Percentiles rank a stretch among this genome's conserved stretches.
Evolutionary conservation across 2,113 vertebrate genomes (phyloP).

Genomic region (Hyperopisus bebe): DNA sequence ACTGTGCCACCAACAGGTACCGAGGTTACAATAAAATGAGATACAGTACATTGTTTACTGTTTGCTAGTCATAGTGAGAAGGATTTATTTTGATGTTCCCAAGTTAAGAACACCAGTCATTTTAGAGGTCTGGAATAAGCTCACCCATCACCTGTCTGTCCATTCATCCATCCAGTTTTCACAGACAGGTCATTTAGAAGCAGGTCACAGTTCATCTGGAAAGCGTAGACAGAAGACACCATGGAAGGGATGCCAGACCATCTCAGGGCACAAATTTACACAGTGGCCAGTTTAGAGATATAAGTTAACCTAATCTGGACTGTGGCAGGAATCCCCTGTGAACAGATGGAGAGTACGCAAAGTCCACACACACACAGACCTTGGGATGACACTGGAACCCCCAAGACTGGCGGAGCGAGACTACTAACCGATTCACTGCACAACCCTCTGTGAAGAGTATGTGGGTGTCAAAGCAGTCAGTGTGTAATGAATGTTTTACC

Average conservation of each 20-base stretch:
- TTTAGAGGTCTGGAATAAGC: background rate
- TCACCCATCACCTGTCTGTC: background rate
- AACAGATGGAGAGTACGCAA: background rate
- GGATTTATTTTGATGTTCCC: background rate
- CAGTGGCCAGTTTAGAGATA: background rate
- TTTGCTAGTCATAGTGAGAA: background rate
- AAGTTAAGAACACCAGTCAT: background rate
- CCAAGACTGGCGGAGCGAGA: background rate
- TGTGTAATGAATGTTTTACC: background rate
- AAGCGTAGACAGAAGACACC: background rate
- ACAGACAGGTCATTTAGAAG: background rate
- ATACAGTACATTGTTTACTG: background rate
- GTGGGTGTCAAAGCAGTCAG: background rate
- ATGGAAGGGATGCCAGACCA: background rate
- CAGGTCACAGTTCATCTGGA: background rate
- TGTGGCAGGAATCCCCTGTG: background rate
- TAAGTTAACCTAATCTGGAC: background rate
- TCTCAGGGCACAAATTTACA: background rate
- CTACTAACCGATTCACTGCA: background rate
- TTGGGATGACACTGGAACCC: background rate
- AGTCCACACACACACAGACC: background rate
- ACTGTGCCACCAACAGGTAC: background rate
- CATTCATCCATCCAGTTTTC: background rate
- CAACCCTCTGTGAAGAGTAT: background rate
- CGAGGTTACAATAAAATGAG: background rate